Evolutionary conservation across 2,797 vertebrate species (phyloP).

Genomic region (Anomalospiza imberbis): DNA sequence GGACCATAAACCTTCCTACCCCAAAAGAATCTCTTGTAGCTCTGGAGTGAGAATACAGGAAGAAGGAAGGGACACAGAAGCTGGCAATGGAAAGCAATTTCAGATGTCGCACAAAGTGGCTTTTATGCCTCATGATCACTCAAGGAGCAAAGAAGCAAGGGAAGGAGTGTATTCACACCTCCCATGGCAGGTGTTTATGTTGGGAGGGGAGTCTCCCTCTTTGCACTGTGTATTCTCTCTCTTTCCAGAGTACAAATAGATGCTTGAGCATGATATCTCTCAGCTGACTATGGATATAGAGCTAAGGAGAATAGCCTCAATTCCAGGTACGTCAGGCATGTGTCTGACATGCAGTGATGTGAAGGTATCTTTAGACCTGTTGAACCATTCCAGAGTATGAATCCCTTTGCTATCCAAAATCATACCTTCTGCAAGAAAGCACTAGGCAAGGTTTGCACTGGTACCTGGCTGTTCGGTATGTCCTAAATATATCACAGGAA

Average conservation of each 20-base stretch:
- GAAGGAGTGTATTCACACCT: background rate
- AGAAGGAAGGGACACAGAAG: background rate
- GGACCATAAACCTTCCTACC: background rate
- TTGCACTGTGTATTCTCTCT: background rate
- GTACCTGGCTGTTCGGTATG: background rate
- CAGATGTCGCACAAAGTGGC: background rate
- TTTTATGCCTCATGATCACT: background rate
- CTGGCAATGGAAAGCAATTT: background rate
- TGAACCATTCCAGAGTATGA: background rate
- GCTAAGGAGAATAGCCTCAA: background rate
- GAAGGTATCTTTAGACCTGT: background rate
- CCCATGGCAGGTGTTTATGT: background rate
- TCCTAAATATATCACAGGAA: background rate
- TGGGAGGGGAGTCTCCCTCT: background rate
- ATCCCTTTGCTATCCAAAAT: background rate
- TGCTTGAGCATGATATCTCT: background rate
- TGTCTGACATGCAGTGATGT: background rate
- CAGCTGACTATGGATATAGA: background rate
- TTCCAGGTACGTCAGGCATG: background rate
- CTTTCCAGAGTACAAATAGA: background rate
- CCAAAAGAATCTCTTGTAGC: background rate
- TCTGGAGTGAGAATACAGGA: background rate
- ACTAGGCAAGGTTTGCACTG: background rate
- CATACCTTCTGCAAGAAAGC: background rate
- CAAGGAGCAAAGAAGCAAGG: background rate